These are phyloP conservation scores for Seriola quinqueradiata DNA, from an alignment of 2,113 vertebrate species.

Conservation along the genomic window DNA sequence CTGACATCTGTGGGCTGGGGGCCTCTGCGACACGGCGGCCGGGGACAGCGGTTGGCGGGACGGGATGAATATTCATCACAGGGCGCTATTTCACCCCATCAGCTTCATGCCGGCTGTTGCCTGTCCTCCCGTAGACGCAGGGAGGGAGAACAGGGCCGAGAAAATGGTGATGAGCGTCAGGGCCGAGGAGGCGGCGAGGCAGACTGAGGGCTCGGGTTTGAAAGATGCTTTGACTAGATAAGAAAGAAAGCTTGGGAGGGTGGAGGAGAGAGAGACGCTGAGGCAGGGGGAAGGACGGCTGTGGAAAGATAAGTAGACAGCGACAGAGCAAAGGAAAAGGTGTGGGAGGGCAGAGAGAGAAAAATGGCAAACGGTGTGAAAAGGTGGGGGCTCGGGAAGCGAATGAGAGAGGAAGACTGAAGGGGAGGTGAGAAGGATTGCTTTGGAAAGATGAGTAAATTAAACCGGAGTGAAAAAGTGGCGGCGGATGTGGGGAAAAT, in stretches of 20 bases:
- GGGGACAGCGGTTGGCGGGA: constrained; percentile 28
- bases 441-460: constrained; percentile 58
- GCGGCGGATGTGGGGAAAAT: not conserved
- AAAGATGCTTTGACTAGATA: constrained; percentile 48
- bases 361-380: not conserved
- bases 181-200: constrained; percentile 4
- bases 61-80: constrained; percentile 70
- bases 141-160: constrained; percentile 8
- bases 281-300: constrained; percentile 28
- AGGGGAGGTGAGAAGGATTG: constrained; percentile 13
- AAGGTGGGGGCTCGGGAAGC: not conserved
- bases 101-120: constrained; percentile 51
- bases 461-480: constrained; percentile 26
- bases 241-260: constrained; percentile 32
- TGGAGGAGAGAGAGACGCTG: not conserved
- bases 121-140: constrained; percentile 18
- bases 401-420: not conserved
- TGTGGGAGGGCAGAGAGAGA: constrained; percentile 18
- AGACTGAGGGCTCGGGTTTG: constrained; percentile 37
- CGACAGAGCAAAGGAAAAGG: not conserved
- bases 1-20: constrained; percentile 53
- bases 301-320: constrained; percentile 41
- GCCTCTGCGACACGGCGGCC: constrained; percentile 31
- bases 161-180: constrained; percentile 43
- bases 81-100: constrained; percentile 44